phyloP scores from a whole-genome alignment of 2,113 vertebrate genomes.

The Puma concolor region DNA sequence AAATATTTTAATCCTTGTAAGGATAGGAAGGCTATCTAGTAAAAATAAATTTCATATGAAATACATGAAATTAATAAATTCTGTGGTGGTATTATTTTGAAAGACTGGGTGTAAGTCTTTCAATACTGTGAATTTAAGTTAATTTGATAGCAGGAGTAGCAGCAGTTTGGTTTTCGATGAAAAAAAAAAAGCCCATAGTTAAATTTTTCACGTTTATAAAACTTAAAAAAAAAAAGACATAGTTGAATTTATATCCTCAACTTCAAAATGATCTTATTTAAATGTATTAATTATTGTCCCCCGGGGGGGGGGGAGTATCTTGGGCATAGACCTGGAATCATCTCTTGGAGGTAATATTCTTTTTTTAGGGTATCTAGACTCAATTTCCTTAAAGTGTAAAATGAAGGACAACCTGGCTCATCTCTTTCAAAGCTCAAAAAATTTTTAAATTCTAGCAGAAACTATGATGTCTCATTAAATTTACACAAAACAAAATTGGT shows the following conservation, averaged over 20 bases:
- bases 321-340: background rate
- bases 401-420: background rate
- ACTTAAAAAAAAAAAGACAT: background rate
- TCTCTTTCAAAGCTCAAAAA: background rate
- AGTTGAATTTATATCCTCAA: background rate
- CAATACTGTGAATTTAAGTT: background rate
- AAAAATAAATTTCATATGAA: constrained; percentile 48
- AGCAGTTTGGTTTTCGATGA: constrained; percentile 27
- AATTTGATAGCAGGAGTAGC: background rate
- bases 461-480: background rate
- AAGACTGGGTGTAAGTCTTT: background rate
- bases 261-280: background rate
- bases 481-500: background rate
- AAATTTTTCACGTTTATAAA: background rate
- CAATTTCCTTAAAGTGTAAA: background rate
- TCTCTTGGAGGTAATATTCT: background rate
- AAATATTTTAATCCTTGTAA: constrained; percentile 26
- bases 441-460: constrained; percentile 15
- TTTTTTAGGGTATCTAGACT: background rate
- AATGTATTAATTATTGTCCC: background rate
- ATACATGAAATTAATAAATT: background rate
- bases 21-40: background rate
- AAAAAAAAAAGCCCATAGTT: background rate
- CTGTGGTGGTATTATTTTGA: background rate
- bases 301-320: background rate